These are phyloP conservation scores for Chauna torquata DNA, from an alignment of 2,113 vertebrate species.

Conservation along the genomic window DNA sequence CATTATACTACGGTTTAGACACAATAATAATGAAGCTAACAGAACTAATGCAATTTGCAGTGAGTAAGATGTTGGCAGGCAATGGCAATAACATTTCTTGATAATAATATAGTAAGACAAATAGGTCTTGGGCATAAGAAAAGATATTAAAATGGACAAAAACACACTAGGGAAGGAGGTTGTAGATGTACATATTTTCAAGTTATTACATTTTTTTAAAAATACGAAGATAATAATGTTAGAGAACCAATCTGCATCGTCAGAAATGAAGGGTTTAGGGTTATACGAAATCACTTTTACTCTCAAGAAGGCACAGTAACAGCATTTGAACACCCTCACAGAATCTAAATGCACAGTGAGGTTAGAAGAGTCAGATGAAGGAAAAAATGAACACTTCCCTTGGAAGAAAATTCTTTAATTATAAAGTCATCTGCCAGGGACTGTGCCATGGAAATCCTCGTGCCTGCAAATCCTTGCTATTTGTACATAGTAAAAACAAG, in stretches of 20 bases:
- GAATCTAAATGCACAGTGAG: slow-evolving; percentile 50
- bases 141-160: slow-evolving; percentile 62
- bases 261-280: slow-evolving; percentile 58
- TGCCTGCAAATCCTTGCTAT: slow-evolving; percentile 28
- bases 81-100: slow-evolving; percentile 52
- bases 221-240: slow-evolving; percentile 32
- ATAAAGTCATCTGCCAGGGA: slow-evolving; percentile 33
- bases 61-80: slow-evolving; percentile 64
- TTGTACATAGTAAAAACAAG: not conserved
- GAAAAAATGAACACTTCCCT: slow-evolving; percentile 46
- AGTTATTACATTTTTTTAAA: slow-evolving; percentile 57
- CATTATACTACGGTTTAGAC: slow-evolving; percentile 57
- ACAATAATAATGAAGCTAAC: slow-evolving; percentile 65
- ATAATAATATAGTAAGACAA: slow-evolving; percentile 60
- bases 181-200: slow-evolving; percentile 60
- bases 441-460: not conserved
- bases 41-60: slow-evolving; percentile 50
- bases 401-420: slow-evolving; percentile 65
- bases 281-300: slow-evolving; percentile 45
- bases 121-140: slow-evolving; percentile 41
- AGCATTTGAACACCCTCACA: slow-evolving; percentile 16
- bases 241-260: slow-evolving; percentile 44
- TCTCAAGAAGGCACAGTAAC: slow-evolving; percentile 6
- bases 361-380: slow-evolving; percentile 31
- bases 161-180: slow-evolving; percentile 53